Conservation (phyloP, 2,888 invertebrate species). For the Cotesia congregata region DNA sequence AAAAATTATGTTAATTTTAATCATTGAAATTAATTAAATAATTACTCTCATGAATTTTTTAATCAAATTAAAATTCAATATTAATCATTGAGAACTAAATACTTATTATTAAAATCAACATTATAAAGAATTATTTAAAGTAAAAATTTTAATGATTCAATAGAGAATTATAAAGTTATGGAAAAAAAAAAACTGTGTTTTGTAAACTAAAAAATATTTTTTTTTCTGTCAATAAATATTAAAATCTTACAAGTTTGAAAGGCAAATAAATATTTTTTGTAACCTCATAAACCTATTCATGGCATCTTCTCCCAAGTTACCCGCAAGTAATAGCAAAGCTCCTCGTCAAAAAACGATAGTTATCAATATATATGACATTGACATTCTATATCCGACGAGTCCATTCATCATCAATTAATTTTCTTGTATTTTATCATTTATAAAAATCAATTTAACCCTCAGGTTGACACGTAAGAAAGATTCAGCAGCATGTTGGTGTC, state of each 20-base stretch:
- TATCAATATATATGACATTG: slow-evolving; percentile 8
- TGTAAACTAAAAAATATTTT: background rate
- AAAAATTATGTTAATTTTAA: too few species aligned
- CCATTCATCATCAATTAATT: slow-evolving; percentile 13
- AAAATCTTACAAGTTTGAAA: background rate
- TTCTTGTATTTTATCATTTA: background rate
- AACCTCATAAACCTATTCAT: background rate
- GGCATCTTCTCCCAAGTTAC: slow-evolving; percentile 11
- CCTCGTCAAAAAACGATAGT: slow-evolving; percentile 3
- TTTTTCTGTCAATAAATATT: background rate
- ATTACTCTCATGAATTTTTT: too few species aligned
- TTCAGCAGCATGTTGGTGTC: slow-evolving; percentile 27
- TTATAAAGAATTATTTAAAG: too few species aligned
- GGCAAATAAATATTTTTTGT: background rate
- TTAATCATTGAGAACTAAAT: too few species aligned
- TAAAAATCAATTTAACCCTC: background rate
- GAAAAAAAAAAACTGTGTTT: too few species aligned
- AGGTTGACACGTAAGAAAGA: background rate
- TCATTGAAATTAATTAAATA: too few species aligned
- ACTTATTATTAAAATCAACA: too few species aligned
- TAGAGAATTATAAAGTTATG: too few species aligned
- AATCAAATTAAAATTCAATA: too few species aligned
- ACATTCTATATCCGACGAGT: slow-evolving; percentile 13
- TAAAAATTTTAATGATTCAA: too few species aligned
- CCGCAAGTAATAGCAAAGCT: background rate